Conservation (phyloP, 2,797 vertebrate species). For the Botia kubotai region DNA sequence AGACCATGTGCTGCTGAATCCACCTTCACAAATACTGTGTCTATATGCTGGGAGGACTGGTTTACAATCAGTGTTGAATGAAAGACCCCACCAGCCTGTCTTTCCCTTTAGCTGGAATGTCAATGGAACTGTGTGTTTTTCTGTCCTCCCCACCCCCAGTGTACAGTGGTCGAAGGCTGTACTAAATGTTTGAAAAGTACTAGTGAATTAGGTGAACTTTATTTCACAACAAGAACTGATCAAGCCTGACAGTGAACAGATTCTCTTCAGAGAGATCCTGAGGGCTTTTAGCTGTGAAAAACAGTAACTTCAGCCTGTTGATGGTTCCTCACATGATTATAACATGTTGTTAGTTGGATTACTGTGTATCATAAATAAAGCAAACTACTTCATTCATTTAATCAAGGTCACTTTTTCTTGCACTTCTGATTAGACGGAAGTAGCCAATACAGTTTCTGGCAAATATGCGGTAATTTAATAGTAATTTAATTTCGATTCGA, state of each 20-base stretch:
- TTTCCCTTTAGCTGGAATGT: slow-evolving; percentile 25
- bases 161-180: slow-evolving; percentile 9
- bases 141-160: neutral
- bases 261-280: neutral
- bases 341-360: too few species aligned
- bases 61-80: slow-evolving; percentile 51
- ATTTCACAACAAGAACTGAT: slow-evolving; percentile 17
- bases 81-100: slow-evolving; percentile 32
- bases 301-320: too few species aligned
- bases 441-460: too few species aligned
- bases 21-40: slow-evolving; percentile 36
- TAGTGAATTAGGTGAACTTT: slow-evolving; percentile 24
- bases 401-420: too few species aligned
- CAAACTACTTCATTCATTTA: too few species aligned
- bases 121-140: neutral
- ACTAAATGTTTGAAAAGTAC: slow-evolving; percentile 6
- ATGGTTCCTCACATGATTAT: too few species aligned
- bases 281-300: too few species aligned
- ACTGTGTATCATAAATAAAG: too few species aligned
- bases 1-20: slow-evolving; percentile 38
- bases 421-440: too few species aligned
- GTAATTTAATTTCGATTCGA: too few species aligned
- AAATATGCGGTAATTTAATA: too few species aligned
- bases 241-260: slow-evolving; percentile 5
- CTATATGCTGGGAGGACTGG: slow-evolving; percentile 53